Percentiles rank a stretch among this genome's conserved stretches.
These are phyloP conservation scores for Pongo abelii DNA, from an alignment of 2,113 vertebrate species.

Conservation along the genomic window DNA sequence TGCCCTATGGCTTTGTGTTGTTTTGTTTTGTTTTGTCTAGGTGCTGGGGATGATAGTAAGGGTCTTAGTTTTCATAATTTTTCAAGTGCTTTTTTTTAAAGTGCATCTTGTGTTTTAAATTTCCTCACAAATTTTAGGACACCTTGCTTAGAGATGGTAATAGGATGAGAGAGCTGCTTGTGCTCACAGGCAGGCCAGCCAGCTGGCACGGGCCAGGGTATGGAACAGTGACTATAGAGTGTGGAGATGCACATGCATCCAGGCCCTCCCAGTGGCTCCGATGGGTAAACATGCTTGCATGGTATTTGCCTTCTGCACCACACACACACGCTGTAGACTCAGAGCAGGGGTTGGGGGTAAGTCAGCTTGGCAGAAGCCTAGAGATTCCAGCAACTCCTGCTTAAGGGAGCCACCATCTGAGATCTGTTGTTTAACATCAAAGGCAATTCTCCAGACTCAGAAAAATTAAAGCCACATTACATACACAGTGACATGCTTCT, in stretches of 20 bases:
- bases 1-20: background rate
- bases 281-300: background rate
- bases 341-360: background rate
- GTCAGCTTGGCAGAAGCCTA: background rate
- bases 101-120: background rate
- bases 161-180: background rate
- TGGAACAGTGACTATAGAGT: rapidly evolving
- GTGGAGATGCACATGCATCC: rapidly evolving
- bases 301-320: background rate
- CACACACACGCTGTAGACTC: background rate
- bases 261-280: background rate
- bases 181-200: background rate
- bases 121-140: background rate
- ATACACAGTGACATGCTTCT: background rate
- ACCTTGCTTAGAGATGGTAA: background rate
- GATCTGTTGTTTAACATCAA: background rate
- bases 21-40: background rate
- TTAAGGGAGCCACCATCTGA: background rate
- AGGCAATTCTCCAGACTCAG: background rate
- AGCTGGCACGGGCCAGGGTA: rapidly evolving
- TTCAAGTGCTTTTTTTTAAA: background rate
- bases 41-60: background rate
- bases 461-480: background rate
- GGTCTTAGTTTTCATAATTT: background rate
- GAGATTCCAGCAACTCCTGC: background rate